Evolutionary conservation across 1,140 invertebrate species (phyloP).

Genomic region (Sinella curviseta): DNA sequence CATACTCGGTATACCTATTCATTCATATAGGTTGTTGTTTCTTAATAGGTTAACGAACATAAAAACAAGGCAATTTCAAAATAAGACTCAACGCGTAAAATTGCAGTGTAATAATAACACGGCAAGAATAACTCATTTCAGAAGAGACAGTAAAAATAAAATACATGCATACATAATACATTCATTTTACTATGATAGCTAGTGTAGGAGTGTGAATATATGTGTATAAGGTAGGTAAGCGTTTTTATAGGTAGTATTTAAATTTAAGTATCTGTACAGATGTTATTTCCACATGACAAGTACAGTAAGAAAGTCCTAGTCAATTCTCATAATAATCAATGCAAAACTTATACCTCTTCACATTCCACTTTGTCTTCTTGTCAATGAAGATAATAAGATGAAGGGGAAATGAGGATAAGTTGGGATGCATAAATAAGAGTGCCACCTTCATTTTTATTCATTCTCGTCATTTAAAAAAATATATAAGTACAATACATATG

Average conservation of each 20-base stretch:
- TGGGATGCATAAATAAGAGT: neutral
- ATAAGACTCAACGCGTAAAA: too few species aligned
- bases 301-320: neutral
- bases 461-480: too few species aligned
- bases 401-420: neutral
- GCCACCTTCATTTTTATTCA: neutral
- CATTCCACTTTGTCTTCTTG: neutral
- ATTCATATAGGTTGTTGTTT: too few species aligned
- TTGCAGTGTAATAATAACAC: too few species aligned
- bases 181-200: too few species aligned
- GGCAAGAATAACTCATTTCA: too few species aligned
- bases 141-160: too few species aligned
- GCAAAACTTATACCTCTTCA: neutral
- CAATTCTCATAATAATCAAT: conserved; percentile 2
- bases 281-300: neutral
- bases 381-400: neutral
- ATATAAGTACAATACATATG: too few species aligned
- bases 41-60: too few species aligned
- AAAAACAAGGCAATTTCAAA: too few species aligned
- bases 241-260: neutral
- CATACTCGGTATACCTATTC: too few species aligned
- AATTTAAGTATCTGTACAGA: neutral
- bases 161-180: too few species aligned
- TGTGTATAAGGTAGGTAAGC: neutral
- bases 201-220: neutral